Base-by-base conservation (phyloP, 2,113 vertebrate species). In the Pantherophis guttatus region DNA sequence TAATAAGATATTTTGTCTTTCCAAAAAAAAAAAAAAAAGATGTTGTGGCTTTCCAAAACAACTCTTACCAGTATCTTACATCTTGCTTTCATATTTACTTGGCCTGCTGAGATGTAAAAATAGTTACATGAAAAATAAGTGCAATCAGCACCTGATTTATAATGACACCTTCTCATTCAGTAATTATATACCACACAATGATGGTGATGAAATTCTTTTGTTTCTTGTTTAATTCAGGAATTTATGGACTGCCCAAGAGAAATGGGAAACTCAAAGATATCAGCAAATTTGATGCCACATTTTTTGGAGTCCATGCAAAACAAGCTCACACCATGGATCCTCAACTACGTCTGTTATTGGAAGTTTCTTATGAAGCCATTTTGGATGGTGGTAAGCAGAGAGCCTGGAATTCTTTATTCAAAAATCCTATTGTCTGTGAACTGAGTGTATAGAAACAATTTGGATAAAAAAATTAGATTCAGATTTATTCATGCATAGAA, bases 251-350 rank as follows among this genome's bases (percentile, higher is more conserved):
- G 90, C 99, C 99, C 62, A 97, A 93, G 96, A 98, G 98, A 95
- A 98, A 98, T 23, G 99, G 99, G 59, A 99, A 99, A 96, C 98
- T 99, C 91, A 99, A 99, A 96, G 98, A 99, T 94, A 98, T 99
- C 94, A 98, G 98, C 96, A 98, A 97, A 96, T 99, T 99, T 54
- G 99, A 99, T 44, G 99, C 99, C 12, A 96, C 98, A 0, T 99
- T 99, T 97, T 99, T 99, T 39, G 97, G 99, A 93, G 94, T 99
- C 97, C 96, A 99, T 98, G 98, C 99, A 88, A 99, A 99, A 96
- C 99, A 99, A 97, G 99, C 99, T 13, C 97, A 99, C 95, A 99
- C 98, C 0, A 99, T 99, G 99, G 99, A 99, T 96, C 99, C 99
- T 65, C 99, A 99, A 90, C 98, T 99, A 75, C 98, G 99, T 1